Percentiles rank a stretch among this genome's conserved stretches.
Evolutionary conservation across 2,113 vertebrate species (phyloP).

Genomic region (Addax nasomaculatus): DNA sequence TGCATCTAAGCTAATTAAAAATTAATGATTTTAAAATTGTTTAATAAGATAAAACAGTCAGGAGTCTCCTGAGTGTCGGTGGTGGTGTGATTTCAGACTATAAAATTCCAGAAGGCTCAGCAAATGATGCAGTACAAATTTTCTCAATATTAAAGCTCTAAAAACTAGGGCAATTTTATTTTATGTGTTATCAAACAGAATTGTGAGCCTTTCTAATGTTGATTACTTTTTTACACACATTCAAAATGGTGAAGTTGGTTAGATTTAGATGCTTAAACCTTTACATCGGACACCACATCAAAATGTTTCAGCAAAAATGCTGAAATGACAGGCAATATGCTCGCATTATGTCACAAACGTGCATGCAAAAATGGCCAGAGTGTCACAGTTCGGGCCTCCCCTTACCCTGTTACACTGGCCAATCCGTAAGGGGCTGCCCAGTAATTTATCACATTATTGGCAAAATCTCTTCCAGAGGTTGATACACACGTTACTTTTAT

Average conservation of each 20-base stretch:
- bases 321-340: background rate
- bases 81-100: slow-evolving; percentile 72
- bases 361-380: background rate
- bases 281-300: slow-evolving; percentile 6
- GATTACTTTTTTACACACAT: slow-evolving; percentile 18
- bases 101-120: slow-evolving; percentile 79
- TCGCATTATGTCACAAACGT: background rate
- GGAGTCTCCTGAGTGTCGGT: slow-evolving; percentile 81
- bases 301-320: background rate
- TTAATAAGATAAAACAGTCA: slow-evolving; percentile 86
- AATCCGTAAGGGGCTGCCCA: background rate
- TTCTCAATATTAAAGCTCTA: slow-evolving; percentile 70
- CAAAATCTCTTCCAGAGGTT: background rate
- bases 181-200: slow-evolving; percentile 51
- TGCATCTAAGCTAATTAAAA: slow-evolving; percentile 82
- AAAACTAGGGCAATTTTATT: slow-evolving; percentile 64
- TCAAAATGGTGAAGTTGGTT: background rate
- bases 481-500: background rate
- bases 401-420: background rate
- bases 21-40: slow-evolving; percentile 89
- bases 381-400: background rate
- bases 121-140: slow-evolving; percentile 74
- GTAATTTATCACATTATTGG: background rate
- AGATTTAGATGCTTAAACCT: slow-evolving; percentile 18
- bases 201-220: background rate